Percentiles rank a stretch among this genome's conserved stretches.
phyloP scores from a whole-genome alignment of 2,888 invertebrate species.

The Nephrotoma appendiculata region DNA sequence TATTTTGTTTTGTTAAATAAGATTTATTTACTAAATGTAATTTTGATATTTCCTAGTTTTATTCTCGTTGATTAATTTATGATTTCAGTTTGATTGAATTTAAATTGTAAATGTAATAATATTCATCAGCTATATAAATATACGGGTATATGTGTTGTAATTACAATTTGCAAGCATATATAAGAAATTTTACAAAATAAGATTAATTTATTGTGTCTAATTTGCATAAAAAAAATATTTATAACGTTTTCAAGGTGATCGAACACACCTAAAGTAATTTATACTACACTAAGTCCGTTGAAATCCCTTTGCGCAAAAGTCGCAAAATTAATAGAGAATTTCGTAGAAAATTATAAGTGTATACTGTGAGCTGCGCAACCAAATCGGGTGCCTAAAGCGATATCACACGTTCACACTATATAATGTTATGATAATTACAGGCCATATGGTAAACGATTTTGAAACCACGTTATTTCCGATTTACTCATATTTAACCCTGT shows the following conservation, averaged over 20 bases:
- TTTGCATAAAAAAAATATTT: background rate
- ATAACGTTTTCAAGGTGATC: background rate
- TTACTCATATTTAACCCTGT: background rate
- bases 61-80: background rate
- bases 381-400: background rate
- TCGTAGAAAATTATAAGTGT: background rate
- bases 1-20: background rate
- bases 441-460: background rate
- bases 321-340: background rate
- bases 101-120: background rate
- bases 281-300: background rate
- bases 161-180: background rate
- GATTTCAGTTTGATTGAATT: background rate
- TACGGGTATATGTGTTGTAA: background rate
- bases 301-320: background rate
- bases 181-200: background rate
- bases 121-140: background rate
- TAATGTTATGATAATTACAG: background rate
- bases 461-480: background rate
- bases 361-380: background rate
- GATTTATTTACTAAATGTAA: background rate
- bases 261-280: background rate
- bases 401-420: no score
- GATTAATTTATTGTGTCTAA: background rate
- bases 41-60: background rate